These are phyloP conservation scores for Nerophis ophidion DNA, from an alignment of 2,113 vertebrate species.

Conservation along the genomic window DNA sequence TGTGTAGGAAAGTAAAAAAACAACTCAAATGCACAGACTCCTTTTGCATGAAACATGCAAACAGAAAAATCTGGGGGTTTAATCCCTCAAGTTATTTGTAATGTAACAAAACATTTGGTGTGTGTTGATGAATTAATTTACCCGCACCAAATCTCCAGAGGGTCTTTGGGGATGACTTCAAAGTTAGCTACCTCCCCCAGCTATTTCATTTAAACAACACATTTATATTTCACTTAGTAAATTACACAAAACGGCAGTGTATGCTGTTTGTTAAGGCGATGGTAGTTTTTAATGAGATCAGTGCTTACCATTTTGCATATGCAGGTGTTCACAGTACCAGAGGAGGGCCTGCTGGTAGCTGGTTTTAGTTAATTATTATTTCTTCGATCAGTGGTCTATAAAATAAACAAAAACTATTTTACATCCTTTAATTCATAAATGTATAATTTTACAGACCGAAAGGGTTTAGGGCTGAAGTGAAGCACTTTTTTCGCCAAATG, in stretches of 20 bases:
- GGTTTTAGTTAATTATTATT: not conserved
- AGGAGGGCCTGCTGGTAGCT: not conserved
- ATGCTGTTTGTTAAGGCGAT: not conserved
- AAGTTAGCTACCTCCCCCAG: constrained; percentile 33
- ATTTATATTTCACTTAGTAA: constrained; percentile 49
- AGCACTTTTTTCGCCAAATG: too few relatives aligned
- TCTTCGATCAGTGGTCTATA: too few relatives aligned
- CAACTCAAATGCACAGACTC: constrained; percentile 11
- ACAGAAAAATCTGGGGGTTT: not conserved
- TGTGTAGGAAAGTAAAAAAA: constrained; percentile 41
- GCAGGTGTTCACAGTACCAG: constrained; percentile 31
- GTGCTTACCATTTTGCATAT: constrained; percentile 36
- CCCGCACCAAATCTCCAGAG: constrained; percentile 37
- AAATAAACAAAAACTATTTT: too few relatives aligned
- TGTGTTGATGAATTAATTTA: constrained; percentile 41
- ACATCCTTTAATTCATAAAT: too few relatives aligned
- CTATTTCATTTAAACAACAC: constrained; percentile 54
- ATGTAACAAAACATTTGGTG: constrained; percentile 5
- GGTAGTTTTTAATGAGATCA: constrained; percentile 52
- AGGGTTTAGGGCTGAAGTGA: too few relatives aligned
- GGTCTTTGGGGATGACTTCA: constrained; percentile 36
- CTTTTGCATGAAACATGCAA: constrained; percentile 21
- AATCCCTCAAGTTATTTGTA: constrained; percentile 19
- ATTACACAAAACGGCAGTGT: constrained; percentile 35
- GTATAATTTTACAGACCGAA: too few relatives aligned